Evolutionary conservation across 1,140 invertebrate species (phyloP).

Genomic region (Apocrypta bakeri): DNA sequence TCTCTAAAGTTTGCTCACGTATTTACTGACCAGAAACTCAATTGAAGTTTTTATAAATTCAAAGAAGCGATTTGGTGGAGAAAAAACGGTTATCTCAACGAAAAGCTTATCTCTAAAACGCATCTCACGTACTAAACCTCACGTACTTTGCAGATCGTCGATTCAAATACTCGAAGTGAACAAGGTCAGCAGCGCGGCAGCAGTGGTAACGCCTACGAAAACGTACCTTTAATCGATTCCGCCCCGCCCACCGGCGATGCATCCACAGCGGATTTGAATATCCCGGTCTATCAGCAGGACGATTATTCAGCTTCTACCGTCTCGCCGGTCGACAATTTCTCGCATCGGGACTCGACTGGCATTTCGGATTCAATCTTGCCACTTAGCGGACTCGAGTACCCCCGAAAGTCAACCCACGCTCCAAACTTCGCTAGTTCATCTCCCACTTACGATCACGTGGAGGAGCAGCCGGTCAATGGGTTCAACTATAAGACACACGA

Average conservation of each 20-base stretch:
- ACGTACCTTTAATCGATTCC: slow-evolving; percentile 47
- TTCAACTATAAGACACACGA: slow-evolving; percentile 66
- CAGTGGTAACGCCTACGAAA: slow-evolving; percentile 49
- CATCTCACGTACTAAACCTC: slow-evolving; percentile 17
- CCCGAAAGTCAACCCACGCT: neutral
- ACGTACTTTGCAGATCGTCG: slow-evolving; percentile 52
- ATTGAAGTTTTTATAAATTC: slow-evolving; percentile 5
- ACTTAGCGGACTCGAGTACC: slow-evolving; percentile 7
- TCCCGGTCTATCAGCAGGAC: slow-evolving; percentile 58
- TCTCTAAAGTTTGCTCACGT: neutral
- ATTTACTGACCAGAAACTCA: neutral
- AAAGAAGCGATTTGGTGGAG: neutral
- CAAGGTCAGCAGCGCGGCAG: slow-evolving; percentile 48
- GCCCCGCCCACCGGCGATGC: neutral
- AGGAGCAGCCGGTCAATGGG: slow-evolving; percentile 63
- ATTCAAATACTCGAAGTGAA: slow-evolving; percentile 50
- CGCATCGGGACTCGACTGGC: slow-evolving; percentile 30
- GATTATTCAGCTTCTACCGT: slow-evolving; percentile 58
- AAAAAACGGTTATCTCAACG: neutral
- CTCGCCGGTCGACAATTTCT: slow-evolving; percentile 59
- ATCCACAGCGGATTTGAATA: slow-evolving; percentile 34
- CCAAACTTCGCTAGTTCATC: neutral
- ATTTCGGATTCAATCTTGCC: slow-evolving; percentile 31
- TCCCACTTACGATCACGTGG: slow-evolving; percentile 48
- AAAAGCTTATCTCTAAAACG: neutral